Base-by-base conservation (phyloP, 1,140 invertebrate species). In the Amyelois transitella region DNA sequence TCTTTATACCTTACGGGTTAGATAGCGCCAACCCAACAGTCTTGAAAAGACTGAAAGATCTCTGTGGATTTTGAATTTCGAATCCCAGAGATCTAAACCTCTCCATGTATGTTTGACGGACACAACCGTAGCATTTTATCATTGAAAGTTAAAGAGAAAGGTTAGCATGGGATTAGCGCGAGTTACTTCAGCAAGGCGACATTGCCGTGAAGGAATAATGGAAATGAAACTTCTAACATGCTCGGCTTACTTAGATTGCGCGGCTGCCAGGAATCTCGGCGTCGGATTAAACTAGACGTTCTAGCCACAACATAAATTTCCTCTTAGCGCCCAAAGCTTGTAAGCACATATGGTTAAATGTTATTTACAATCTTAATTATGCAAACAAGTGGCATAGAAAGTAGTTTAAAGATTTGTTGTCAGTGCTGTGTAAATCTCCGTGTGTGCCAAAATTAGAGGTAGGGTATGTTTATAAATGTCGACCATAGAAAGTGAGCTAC, bases 211-310 rank as follows among this genome's bases (percentile, higher is more conserved):
- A 59, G 53, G 62, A 71, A 69, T 71, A 72, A 73, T 66, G 60
- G 68, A 69, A 73, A 73, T 65, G 63, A 71, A 74, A 69, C 55
- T 64, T 68, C 54, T 68, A 67, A 68, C 68, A 64, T 60, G 60
- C 55, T 64, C 70, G 64, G 65, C 59, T 78, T 77, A 75, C 67
- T 73, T 70, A 72, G 67, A 77, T 72, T 70, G 69, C 65, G 72
- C 60, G 70, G 69, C 64, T 67, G 65, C 53, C 63, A 68, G 58
- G 63, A 63, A 66, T 72, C 64, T 70, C 58, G 58, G 60, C 58
- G 54, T 52, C 58, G 66, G 69, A 73, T 77, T 77, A 71, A 63
- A 63, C 62, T 59, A 69, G 70, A 68, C 61, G 61, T 67, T 71
- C 60, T 54, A 63, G 63, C 66, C 68, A 58, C 66, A 59, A 70